These are phyloP conservation scores for Salvator merianae DNA, from an alignment of 2,113 vertebrate genomes.

Conservation along the genomic window DNA sequence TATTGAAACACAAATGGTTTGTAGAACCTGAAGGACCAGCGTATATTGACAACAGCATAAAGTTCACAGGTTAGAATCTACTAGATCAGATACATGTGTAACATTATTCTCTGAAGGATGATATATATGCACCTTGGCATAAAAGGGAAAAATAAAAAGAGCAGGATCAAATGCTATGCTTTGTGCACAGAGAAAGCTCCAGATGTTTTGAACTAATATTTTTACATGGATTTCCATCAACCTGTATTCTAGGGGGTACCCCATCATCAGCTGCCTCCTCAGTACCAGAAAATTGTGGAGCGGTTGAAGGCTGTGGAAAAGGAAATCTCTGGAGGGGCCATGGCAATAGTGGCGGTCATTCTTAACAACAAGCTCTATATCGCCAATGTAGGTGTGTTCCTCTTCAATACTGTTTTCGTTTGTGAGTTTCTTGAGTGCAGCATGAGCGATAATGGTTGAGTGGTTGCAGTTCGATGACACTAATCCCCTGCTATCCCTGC, in stretches of 20 bases:
- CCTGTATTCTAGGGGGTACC: constrained; percentile 77
- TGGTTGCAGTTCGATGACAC: background rate
- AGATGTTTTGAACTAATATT: background rate
- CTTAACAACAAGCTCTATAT: constrained; percentile 94
- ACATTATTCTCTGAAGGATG: background rate
- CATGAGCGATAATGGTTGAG: background rate
- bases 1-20: background rate
- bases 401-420: constrained; percentile 27
- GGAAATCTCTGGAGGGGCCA: constrained; percentile 94
- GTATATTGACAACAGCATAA: background rate
- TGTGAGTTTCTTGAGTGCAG: background rate
- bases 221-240: constrained; percentile 16
- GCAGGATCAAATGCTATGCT: background rate
- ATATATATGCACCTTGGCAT: background rate
- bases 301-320: constrained; percentile 87
- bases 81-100: background rate
- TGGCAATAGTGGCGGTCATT: constrained; percentile 91
- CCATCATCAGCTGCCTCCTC: constrained; percentile 85
- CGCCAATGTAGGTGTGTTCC: constrained; percentile 89
- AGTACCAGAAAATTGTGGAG: constrained; percentile 92
- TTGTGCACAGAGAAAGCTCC: background rate
- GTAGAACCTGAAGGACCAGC: background rate
- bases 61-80: background rate
- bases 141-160: background rate
- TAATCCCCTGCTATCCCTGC: too few species aligned